A percentile compares a stretch with the other conserved stretches of the same genome.
These are phyloP conservation scores for Elegia similella DNA, from an alignment of 2,888 invertebrate genomes.

Conservation along the genomic window DNA sequence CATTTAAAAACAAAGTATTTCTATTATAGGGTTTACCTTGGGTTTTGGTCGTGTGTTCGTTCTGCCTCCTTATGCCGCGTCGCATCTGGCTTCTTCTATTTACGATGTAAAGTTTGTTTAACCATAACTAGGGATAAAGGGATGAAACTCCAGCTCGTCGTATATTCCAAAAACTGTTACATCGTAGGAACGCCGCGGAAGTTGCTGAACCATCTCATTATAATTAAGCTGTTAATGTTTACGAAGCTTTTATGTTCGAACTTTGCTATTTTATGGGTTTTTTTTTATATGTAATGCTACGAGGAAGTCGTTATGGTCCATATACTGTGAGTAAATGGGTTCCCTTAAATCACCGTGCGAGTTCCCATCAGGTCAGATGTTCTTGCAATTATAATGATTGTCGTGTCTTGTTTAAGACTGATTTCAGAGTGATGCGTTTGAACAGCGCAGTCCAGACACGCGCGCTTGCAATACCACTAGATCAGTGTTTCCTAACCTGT, in stretches of 20 bases:
- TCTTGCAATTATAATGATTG: neutral
- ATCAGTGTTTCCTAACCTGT: too few species aligned
- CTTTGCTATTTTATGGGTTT: slow-evolving; percentile 43
- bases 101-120: slow-evolving; percentile 39
- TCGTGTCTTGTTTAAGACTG: neutral
- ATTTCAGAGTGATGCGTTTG: too few species aligned
- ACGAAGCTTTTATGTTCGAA: slow-evolving; percentile 44
- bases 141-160: slow-evolving; percentile 34
- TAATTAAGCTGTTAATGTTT: slow-evolving; percentile 40
- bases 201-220: slow-evolving; percentile 53
- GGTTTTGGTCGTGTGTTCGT: neutral
- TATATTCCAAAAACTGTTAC: slow-evolving; percentile 31
- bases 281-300: slow-evolving; percentile 31
- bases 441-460: too few species aligned
- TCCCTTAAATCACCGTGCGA: slow-evolving; percentile 23
- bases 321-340: slow-evolving; percentile 18
- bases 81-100: slow-evolving; percentile 39
- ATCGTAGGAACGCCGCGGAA: slow-evolving; percentile 41
- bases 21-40: too few species aligned
- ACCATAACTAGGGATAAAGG: slow-evolving; percentile 28
- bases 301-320: slow-evolving; percentile 29
- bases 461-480: too few species aligned
- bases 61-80: neutral
- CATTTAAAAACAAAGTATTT: too few species aligned
- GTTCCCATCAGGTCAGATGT: neutral